These are phyloP conservation scores for Bimastos eiseni DNA, from an alignment of 2,888 invertebrate species.

Conservation along the genomic window DNA sequence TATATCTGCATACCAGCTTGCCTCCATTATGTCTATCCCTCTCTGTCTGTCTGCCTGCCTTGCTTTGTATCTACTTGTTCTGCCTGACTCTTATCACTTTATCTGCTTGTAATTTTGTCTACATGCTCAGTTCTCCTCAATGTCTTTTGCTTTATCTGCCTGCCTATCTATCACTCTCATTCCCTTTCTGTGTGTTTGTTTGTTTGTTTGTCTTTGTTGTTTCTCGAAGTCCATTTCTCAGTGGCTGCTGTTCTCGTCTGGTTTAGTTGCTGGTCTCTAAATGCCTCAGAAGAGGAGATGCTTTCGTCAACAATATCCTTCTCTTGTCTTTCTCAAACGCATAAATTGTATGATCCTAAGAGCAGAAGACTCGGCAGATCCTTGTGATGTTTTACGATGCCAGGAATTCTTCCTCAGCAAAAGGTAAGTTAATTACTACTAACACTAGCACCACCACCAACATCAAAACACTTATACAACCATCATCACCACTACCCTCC, in stretches of 20 bases:
- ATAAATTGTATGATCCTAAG: constrained; percentile 18
- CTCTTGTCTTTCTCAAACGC: not conserved
- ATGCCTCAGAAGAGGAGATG: not conserved
- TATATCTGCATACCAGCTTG: not conserved
- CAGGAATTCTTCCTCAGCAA: not conserved
- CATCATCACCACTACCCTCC: not conserved
- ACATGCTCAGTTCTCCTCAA: not conserved
- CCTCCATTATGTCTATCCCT: too few species aligned
- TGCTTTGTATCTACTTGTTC: too few species aligned
- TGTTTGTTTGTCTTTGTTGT: not conserved
- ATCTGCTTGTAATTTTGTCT: too few species aligned
- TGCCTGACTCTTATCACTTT: too few species aligned
- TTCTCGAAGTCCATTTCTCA: not conserved
- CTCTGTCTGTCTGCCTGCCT: too few species aligned
- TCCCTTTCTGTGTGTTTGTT: not conserved
- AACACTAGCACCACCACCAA: not conserved
- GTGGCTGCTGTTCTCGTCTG: not conserved
- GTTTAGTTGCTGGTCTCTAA: not conserved
- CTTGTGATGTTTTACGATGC: not conserved
- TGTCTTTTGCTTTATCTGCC: not conserved
- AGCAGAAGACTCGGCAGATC: not conserved
- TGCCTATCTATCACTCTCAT: not conserved
- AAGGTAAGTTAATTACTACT: not conserved
- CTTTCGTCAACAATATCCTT: constrained; percentile 19
- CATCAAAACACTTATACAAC: constrained; percentile 13